phyloP scores from a whole-genome alignment of 2,113 vertebrate genomes.

The Egretta garzetta region DNA sequence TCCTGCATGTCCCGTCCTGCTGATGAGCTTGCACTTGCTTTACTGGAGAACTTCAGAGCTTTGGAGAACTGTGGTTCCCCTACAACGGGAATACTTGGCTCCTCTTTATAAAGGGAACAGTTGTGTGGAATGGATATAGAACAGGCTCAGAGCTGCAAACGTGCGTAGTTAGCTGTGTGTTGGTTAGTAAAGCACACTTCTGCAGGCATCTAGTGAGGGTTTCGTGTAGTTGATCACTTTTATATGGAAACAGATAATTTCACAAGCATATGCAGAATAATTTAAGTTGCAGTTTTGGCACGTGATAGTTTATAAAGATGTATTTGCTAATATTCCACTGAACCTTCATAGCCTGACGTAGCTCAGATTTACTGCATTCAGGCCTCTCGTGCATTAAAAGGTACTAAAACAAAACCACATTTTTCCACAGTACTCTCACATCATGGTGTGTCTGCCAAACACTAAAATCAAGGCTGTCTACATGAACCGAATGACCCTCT shows the following conservation, averaged over 20 bases:
- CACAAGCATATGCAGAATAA: not conserved
- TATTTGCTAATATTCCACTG: not conserved
- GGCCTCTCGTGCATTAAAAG: not conserved
- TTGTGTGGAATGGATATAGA: not conserved
- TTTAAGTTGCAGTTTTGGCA: not conserved
- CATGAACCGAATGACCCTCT: not conserved
- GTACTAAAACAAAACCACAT: not conserved
- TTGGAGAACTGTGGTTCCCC: not conserved
- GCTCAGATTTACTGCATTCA: not conserved
- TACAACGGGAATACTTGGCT: not conserved
- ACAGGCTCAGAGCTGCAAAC: not conserved
- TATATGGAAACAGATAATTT: not conserved
- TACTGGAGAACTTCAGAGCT: not conserved
- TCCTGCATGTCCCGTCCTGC: rapidly evolving
- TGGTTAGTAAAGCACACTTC: not conserved
- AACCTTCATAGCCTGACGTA: not conserved
- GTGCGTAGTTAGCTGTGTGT: not conserved
- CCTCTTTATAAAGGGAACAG: not conserved
- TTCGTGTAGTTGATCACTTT: not conserved
- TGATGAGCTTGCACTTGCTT: not conserved
- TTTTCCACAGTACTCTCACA: not conserved
- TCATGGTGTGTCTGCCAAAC: not conserved
- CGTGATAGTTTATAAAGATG: not conserved
- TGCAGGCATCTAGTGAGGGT: not conserved
- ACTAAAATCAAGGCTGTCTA: not conserved